A percentile compares a stretch with the other conserved stretches of the same genome.
phyloP scores from a whole-genome alignment of 23 tunicate species.

The Trididemnum nubilum region DNA sequence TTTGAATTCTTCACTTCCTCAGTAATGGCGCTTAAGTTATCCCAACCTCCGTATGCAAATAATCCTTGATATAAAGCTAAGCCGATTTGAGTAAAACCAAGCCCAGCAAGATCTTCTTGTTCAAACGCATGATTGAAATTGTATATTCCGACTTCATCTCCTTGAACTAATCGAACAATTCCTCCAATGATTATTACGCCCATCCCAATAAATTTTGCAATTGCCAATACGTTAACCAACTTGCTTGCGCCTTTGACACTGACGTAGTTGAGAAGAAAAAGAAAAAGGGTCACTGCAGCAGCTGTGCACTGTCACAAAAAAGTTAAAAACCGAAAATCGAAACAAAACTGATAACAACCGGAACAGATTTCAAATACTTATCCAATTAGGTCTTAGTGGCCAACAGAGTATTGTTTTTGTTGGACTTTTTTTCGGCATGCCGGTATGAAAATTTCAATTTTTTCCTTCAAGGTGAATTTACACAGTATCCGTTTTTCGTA shows the following conservation, averaged over 20 bases:
- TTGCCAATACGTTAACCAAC: constrained; percentile 36
- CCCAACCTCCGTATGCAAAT: constrained; percentile 76
- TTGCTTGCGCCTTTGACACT: constrained; percentile 51
- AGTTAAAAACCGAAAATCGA: too few relatives aligned
- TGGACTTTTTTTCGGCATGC: too few relatives aligned
- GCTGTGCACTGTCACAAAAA: constrained; percentile 30
- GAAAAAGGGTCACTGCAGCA: background rate
- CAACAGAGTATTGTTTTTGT: too few relatives aligned
- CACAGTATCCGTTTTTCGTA: too few relatives aligned
- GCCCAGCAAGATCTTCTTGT: constrained; percentile 35
- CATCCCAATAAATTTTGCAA: constrained; percentile 71
- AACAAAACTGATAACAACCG: too few relatives aligned
- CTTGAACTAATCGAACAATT: constrained; percentile 34
- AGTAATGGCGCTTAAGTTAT: constrained; percentile 40
- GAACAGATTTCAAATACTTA: too few relatives aligned
- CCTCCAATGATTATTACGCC: constrained; percentile 64
- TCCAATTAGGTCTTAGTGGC: too few relatives aligned
- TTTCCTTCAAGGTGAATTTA: too few relatives aligned
- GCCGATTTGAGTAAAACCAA: constrained; percentile 55
- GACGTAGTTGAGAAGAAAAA: constrained; percentile 36
- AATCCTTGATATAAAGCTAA: constrained; percentile 76
- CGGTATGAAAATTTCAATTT: too few relatives aligned
- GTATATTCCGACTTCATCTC: constrained; percentile 37
- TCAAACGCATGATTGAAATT: constrained; percentile 53
- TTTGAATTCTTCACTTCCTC: constrained; percentile 67